These are phyloP conservation scores for Monochamus alternatus DNA, from an alignment of 2,888 invertebrate species.

Conservation along the genomic window DNA sequence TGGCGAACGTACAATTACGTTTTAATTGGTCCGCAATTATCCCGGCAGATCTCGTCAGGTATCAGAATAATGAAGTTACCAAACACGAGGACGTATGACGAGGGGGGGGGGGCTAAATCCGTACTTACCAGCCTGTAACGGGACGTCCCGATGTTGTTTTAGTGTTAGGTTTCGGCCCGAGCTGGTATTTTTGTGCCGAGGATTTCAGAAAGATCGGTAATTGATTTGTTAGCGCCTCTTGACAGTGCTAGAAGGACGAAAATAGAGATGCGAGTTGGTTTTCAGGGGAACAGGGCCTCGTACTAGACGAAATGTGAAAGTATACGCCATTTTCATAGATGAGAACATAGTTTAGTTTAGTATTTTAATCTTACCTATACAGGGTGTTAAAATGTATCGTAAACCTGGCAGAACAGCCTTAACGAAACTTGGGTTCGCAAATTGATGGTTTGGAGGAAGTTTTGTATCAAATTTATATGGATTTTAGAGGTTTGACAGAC, in stretches of 20 bases:
- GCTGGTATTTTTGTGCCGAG: background rate
- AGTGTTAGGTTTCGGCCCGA: background rate
- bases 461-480: too few relatives aligned
- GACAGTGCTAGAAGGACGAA: background rate
- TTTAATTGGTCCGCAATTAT: conserved; percentile 47
- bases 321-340: too few relatives aligned
- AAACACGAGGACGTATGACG: conserved; percentile 31
- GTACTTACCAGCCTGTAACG: too few relatives aligned
- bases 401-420: too few relatives aligned
- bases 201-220: background rate
- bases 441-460: too few relatives aligned
- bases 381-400: too few relatives aligned
- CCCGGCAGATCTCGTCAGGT: conserved; percentile 45
- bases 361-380: too few relatives aligned
- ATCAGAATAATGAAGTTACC: conserved; percentile 48
- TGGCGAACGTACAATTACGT: conserved; percentile 44
- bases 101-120: conserved; percentile 23
- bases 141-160: background rate
- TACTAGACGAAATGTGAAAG: too few relatives aligned
- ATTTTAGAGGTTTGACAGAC: too few relatives aligned
- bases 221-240: background rate
- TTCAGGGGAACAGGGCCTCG: too few relatives aligned
- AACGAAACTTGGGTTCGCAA: too few relatives aligned
- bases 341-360: too few relatives aligned
- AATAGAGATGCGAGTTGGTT: background rate